Evolutionary conservation across 2,113 vertebrate species (phyloP).

Genomic region (Percopsis transmontana): DNA sequence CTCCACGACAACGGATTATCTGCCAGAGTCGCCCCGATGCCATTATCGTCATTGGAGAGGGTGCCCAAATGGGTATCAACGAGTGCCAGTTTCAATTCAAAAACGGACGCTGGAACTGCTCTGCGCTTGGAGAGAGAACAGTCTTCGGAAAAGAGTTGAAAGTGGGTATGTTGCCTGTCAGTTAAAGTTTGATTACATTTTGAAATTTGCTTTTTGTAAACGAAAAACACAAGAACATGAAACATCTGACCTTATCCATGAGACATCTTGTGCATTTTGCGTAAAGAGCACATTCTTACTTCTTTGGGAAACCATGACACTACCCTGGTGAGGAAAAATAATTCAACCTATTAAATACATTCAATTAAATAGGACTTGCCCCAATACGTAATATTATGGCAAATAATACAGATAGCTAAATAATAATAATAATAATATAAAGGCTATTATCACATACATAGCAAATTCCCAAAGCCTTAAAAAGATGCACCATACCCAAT

Average conservation of each 20-base stretch:
- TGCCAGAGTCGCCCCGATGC: slow-evolving; percentile 99
- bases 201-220: background rate
- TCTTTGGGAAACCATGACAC: too few species aligned
- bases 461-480: too few species aligned
- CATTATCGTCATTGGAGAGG: slow-evolving; percentile 98
- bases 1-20: slow-evolving; percentile 96
- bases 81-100: slow-evolving; percentile 99
- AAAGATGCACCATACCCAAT: background rate
- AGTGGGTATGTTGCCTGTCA: slow-evolving; percentile 93
- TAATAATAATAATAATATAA: too few species aligned
- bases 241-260: background rate
- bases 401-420: too few species aligned
- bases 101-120: slow-evolving; percentile 98
- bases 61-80: slow-evolving; percentile 97
- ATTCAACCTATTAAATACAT: too few species aligned
- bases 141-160: slow-evolving; percentile 99
- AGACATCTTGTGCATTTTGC: slow-evolving; percentile 8
- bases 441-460: too few species aligned
- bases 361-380: too few species aligned
- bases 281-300: slow-evolving; percentile 24
- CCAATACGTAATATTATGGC: too few species aligned
- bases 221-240: background rate
- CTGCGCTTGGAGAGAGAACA: slow-evolving; percentile 93
- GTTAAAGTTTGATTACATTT: slow-evolving; percentile 59
- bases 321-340: too few species aligned